A percentile compares a stretch with the other conserved stretches of the same genome.
These are phyloP conservation scores for Ditylenchus dipsaci DNA, from an alignment of 1,140 invertebrate genomes.

Conservation along the genomic window DNA sequence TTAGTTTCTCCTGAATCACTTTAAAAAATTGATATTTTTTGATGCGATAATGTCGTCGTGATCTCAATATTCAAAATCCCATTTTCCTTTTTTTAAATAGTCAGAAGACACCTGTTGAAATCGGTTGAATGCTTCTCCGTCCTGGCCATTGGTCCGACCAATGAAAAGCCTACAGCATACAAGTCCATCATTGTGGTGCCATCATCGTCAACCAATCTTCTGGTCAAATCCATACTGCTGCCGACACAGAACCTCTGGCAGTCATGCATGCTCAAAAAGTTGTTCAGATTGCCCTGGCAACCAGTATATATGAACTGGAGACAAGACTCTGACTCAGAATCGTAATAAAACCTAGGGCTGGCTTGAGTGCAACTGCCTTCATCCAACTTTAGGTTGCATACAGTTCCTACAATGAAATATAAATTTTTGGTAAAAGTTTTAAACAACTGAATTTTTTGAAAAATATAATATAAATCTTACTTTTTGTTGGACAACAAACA, in stretches of 20 bases:
- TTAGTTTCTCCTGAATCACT: too few relatives aligned
- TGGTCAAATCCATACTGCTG: slow-evolving; percentile 16
- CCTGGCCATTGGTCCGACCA: slow-evolving; percentile 39
- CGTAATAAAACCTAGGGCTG: slow-evolving; percentile 21
- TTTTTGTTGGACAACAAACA: slow-evolving; percentile 47
- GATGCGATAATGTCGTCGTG: too few relatives aligned
- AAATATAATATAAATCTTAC: slow-evolving; percentile 11
- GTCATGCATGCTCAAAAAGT: slow-evolving; percentile 25
- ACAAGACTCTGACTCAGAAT: slow-evolving; percentile 14
- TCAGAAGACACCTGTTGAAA: slow-evolving; percentile 13
- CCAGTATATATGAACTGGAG: slow-evolving; percentile 23
- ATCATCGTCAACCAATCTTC: slow-evolving; percentile 6
- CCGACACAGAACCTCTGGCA: slow-evolving; percentile 42
- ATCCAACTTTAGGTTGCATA: slow-evolving; percentile 42
- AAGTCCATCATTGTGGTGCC: slow-evolving; percentile 22
- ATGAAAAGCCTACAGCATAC: slow-evolving; percentile 41
- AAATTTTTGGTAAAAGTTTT: neutral
- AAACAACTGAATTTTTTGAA: too few relatives aligned
- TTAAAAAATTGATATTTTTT: too few relatives aligned
- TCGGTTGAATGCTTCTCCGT: slow-evolving; percentile 11
- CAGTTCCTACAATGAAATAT: slow-evolving; percentile 30
- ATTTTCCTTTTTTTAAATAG: neutral
- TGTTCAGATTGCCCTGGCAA: slow-evolving; percentile 29
- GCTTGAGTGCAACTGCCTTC: slow-evolving; percentile 32
- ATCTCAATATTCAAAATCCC: neutral